A percentile compares a stretch with the other conserved stretches of the same genome.
Conservation (phyloP, 2,113 vertebrate genomes). For the Tychaedon coryphoeus region DNA sequence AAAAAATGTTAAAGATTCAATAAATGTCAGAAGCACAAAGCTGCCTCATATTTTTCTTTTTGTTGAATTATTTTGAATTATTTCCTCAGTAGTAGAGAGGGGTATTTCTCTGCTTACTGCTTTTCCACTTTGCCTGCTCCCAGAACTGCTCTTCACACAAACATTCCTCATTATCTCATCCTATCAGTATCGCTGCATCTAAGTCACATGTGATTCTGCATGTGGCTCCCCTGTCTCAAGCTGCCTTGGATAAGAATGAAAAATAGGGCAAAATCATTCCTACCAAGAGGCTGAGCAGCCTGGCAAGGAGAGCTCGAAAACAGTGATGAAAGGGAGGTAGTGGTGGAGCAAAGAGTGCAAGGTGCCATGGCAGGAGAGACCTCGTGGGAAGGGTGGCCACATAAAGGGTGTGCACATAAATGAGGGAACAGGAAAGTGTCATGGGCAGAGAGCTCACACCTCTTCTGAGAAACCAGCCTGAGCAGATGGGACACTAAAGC, state of each 20-base stretch:
- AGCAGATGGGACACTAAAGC: background rate
- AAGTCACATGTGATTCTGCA: background rate
- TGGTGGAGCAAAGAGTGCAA: background rate
- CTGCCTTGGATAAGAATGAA: background rate
- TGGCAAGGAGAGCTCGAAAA: background rate
- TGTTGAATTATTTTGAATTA: background rate
- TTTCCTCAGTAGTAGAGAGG: background rate
- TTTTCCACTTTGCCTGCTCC: background rate
- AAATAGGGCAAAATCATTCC: background rate
- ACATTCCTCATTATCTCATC: background rate
- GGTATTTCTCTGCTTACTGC: background rate
- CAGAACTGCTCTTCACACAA: background rate
- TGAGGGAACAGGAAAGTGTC: background rate
- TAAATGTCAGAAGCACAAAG: background rate
- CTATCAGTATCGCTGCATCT: background rate
- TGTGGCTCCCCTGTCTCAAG: background rate
- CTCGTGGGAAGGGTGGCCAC: background rate
- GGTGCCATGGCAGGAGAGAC: background rate
- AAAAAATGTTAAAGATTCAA: background rate
- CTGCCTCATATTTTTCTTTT: background rate
- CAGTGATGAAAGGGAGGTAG: background rate
- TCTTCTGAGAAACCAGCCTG: background rate
- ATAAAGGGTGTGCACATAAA: rapidly evolving
- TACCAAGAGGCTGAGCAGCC: background rate
- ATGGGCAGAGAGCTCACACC: rapidly evolving